Base-by-base conservation (phyloP, 2,113 vertebrate species). In the Heloderma charlesbogerti region DNA sequence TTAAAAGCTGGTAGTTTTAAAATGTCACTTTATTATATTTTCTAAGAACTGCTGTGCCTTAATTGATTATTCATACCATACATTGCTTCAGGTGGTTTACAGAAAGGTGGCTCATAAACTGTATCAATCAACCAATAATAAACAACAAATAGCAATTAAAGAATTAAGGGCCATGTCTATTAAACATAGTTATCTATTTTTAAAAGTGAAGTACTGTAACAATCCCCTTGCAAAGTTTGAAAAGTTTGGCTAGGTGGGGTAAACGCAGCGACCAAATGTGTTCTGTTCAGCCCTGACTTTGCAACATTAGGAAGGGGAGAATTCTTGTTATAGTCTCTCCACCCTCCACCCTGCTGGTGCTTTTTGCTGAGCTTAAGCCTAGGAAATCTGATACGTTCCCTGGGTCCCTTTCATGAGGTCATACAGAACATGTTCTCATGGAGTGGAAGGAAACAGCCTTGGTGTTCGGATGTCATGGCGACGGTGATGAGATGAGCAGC, bases 391-490 rank as follows among this genome's bases (percentile, higher is more conserved):
- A 86, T 34, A 72, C 0, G n/a, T 60, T 88, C 91, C 83, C 27
- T 90, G 85, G 81, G 67, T 78, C 67, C 71, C 43, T 83, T 72
- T 89, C 1, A 1, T 91, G 43, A 89, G 25, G 74, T 78, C 84
- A n/a, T 1, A 27, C 54, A 75, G 48, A 91, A 25, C 75, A 91
- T 89, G 89, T 86, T 78, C 90, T 91, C 51, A 13, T 0, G 45
- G 88, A 43, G 45, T 51, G 27, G 88, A 94, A 93, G 12, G 57
- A 91, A 95, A 91, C 94, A 88, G 86, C 88, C 74, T 51, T 72
- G 9, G 83, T 90, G 66, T 67, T 91, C 43, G 0, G 5, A 40
- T 51, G 79, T 37, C 84, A 51, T 0, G 4, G 40, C 3, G 57
- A 86, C 57, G 10, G 31, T 6, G 29, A 63, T 48, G 69, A 86